Evolutionary conservation across 2,113 vertebrate genomes (phyloP).

Genomic region (Theristicus caerulescens): DNA sequence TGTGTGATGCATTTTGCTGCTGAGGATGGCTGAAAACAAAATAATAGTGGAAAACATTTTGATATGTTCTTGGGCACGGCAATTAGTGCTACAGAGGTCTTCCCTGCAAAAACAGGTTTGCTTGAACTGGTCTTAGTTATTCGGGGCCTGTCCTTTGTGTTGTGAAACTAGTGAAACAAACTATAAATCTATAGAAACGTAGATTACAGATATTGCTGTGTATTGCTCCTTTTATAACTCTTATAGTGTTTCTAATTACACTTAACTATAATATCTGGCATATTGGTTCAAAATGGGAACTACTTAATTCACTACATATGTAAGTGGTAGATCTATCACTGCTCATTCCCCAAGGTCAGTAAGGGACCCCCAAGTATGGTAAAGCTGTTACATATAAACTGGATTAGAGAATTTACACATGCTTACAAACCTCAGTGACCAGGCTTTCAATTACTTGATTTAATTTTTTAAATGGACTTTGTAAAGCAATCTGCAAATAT

Average conservation of each 20-base stretch:
- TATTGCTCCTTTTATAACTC: not conserved
- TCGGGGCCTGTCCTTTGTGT: not conserved
- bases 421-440: not conserved
- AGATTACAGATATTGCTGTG: not conserved
- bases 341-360: not conserved
- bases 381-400: not conserved
- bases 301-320: not conserved
- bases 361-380: not conserved
- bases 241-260: not conserved
- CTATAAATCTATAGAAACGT: not conserved
- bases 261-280: not conserved
- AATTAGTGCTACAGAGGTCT: not conserved
- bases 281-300: not conserved
- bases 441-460: not conserved
- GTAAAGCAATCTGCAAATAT: not conserved
- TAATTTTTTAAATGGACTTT: not conserved
- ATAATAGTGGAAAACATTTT: not conserved
- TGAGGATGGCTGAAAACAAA: not conserved
- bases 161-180: not conserved
- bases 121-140: not conserved
- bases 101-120: not conserved
- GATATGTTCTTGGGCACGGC: not conserved
- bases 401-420: not conserved
- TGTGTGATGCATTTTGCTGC: not conserved
- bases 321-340: not conserved